A percentile compares a stretch with the other conserved stretches of the same genome.
Conservation (phyloP, 2,888 invertebrate species). For the Metacarcinus magister region DNA sequence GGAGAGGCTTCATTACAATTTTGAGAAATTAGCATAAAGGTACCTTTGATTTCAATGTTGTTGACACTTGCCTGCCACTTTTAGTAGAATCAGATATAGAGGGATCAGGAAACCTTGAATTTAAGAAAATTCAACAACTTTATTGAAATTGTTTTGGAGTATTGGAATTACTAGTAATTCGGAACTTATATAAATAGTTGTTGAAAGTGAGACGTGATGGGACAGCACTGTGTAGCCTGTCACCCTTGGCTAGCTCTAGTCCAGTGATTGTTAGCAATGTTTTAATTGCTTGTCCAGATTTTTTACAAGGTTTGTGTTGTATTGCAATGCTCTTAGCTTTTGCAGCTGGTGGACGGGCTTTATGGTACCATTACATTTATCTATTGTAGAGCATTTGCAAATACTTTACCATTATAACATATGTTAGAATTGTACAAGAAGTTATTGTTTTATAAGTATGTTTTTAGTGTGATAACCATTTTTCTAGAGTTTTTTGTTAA, state of each 20-base stretch:
- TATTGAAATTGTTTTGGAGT: neutral
- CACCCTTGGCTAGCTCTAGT: constrained; percentile 33
- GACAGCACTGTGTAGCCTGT: neutral
- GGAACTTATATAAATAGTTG: neutral
- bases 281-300: neutral
- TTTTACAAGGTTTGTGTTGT: neutral
- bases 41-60: neutral
- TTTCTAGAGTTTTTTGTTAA: neutral
- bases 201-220: neutral
- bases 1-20: neutral
- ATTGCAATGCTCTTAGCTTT: neutral
- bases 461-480: neutral
- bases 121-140: neutral
- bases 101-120: neutral
- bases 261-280: neutral
- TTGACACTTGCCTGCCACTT: neutral
- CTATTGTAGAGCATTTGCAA: neutral
- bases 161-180: neutral
- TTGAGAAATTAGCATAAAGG: neutral
- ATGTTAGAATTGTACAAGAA: neutral
- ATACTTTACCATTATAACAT: neutral
- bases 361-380: neutral
- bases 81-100: neutral
- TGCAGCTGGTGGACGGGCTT: neutral
- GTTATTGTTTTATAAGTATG: neutral